A percentile compares a stretch with the other conserved stretches of the same genome.
phyloP scores from a whole-genome alignment of 2,113 vertebrate species.

The Chrysemys picta region DNA sequence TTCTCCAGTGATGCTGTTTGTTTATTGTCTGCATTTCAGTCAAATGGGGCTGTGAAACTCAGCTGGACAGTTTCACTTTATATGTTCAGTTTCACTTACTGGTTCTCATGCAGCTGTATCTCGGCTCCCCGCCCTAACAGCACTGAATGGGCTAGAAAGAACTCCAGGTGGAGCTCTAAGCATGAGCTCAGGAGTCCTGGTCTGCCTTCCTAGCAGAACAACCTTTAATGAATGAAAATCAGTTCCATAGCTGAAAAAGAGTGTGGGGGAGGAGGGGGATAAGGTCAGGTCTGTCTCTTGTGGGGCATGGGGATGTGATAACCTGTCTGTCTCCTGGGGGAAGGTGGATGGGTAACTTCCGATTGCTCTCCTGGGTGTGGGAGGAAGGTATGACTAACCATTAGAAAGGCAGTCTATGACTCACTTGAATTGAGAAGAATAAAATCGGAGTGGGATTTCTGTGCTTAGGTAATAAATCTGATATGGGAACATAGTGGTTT shows the following conservation, averaged over 20 bases:
- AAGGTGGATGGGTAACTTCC: neutral
- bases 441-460: neutral
- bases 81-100: neutral
- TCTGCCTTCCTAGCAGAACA: neutral
- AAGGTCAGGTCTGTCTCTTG: neutral
- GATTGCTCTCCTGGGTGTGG: neutral
- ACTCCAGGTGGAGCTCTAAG: too few relatives aligned
- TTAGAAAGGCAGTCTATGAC: neutral
- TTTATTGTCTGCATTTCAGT: neutral
- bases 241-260: neutral
- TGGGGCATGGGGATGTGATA: neutral
- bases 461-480: fast-evolving
- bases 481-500: fast-evolving
- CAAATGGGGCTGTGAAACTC: neutral
- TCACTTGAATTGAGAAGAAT: neutral
- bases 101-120: fast-evolving
- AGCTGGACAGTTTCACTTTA: neutral
- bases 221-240: neutral
- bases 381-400: neutral
- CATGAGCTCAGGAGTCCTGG: neutral
- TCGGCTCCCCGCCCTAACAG: fast-evolving
- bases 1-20: neutral
- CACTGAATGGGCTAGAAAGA: neutral
- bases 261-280: neutral
- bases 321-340: neutral